These are phyloP conservation scores for Plebejus melissa DNA, from an alignment of 2,888 invertebrate genomes.

Conservation along the genomic window DNA sequence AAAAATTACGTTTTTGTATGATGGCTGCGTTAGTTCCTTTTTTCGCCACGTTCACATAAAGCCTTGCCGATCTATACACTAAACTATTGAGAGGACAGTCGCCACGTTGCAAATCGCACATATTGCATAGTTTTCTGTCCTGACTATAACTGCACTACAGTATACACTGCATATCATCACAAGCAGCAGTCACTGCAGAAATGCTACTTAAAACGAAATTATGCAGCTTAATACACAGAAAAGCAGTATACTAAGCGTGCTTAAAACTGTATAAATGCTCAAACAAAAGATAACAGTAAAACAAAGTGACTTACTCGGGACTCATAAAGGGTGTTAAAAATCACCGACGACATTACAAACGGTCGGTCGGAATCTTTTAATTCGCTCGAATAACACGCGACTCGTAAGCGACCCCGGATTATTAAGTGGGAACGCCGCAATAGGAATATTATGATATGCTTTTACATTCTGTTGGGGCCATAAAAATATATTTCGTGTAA, in stretches of 20 bases:
- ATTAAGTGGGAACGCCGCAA: conserved; percentile 68
- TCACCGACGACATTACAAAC: conserved; percentile 49
- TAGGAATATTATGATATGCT: conserved; percentile 55
- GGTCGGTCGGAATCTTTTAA: conserved; percentile 47
- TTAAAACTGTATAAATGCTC: neutral
- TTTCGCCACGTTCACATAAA: no score
- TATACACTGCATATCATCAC: no score
- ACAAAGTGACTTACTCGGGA: conserved; percentile 11
- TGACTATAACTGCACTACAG: neutral
- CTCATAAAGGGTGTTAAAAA: conserved; percentile 43
- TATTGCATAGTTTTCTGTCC: neutral
- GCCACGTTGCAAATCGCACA: neutral
- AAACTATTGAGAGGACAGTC: neutral
- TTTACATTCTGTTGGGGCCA: conserved; percentile 8
- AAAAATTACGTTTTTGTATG: no score
- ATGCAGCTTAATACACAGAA: neutral
- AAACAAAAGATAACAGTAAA: conserved; percentile 13
- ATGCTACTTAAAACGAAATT: no score
- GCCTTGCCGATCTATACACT: no score
- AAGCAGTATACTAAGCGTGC: neutral
- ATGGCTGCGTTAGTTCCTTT: no score
- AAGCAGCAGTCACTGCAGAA: no score
- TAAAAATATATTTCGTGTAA: conserved; percentile 54
- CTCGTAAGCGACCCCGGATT: conserved; percentile 68
- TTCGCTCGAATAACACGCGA: conserved; percentile 57